Evolutionary conservation across 2,888 invertebrate genomes (phyloP).

Genomic region (Apodemia mormo): DNA sequence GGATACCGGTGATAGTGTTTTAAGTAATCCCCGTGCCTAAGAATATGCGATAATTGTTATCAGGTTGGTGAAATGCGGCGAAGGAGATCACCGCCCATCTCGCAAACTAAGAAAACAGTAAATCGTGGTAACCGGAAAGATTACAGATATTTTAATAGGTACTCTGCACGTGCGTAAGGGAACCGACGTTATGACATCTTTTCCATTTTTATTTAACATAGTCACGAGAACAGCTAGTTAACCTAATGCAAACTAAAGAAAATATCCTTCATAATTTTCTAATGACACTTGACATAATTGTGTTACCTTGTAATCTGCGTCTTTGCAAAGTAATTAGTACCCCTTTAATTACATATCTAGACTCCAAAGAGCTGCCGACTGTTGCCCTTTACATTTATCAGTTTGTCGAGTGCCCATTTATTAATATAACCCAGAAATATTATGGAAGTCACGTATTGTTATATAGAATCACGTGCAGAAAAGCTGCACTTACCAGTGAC

Average conservation of each 20-base stretch:
- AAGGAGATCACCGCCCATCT: no score
- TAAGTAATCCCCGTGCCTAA: no score
- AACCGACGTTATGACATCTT: no score
- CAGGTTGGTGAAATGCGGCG: no score
- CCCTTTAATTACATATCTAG: background rate
- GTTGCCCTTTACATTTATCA: background rate
- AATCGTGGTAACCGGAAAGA: no score
- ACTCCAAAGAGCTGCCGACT: constrained; percentile 1
- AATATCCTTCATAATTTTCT: background rate
- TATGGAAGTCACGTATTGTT: constrained; percentile 2
- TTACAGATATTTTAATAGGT: no score
- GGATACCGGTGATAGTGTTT: no score
- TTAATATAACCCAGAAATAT: background rate
- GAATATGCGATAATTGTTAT: no score
- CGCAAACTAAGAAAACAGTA: no score
- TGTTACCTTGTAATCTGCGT: background rate
- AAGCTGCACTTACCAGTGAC: constrained; percentile 7
- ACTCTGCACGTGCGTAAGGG: no score
- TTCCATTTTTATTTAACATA: no score
- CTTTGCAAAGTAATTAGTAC: background rate
- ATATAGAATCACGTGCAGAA: constrained; percentile 3
- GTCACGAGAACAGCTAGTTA: background rate
- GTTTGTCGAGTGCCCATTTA: background rate
- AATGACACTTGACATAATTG: background rate
- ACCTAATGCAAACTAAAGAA: background rate